Evolutionary conservation across 2,113 vertebrate species (phyloP).

Genomic region (Nannobrachium achirus): DNA sequence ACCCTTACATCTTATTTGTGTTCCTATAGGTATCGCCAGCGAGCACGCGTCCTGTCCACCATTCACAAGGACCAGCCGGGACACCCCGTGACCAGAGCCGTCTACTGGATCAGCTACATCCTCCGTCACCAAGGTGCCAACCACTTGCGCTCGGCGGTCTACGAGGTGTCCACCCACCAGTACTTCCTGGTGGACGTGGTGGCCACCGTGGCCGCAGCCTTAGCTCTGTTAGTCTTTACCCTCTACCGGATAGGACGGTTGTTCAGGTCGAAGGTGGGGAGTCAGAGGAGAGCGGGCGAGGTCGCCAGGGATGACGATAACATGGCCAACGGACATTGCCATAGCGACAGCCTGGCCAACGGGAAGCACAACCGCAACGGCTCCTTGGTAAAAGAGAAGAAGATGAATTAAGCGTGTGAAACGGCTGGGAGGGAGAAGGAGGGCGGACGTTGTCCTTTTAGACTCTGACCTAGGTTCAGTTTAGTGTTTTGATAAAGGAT

Average conservation of each 20-base stretch:
- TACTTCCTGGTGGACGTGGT: constrained; percentile 94
- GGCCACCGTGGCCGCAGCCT: constrained; percentile 75
- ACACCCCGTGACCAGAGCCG: constrained; percentile 91
- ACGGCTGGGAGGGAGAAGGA: constrained; percentile 39
- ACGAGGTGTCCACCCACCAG: constrained; percentile 89
- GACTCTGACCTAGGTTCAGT: constrained; percentile 55
- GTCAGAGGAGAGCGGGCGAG: constrained; percentile 67
- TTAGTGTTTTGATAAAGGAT: constrained; percentile 36
- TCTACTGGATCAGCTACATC: constrained; percentile 96
- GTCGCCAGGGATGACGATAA: constrained; percentile 68
- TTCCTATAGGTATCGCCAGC: constrained; percentile 84
- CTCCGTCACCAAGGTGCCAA: constrained; percentile 91
- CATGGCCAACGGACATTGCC: constrained; percentile 90
- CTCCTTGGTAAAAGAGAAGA: constrained; percentile 91
- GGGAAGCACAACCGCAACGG: constrained; percentile 93
- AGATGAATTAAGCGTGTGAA: constrained; percentile 86
- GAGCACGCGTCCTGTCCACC: constrained; percentile 86
- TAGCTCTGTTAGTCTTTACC: constrained; percentile 75
- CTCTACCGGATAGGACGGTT: constrained; percentile 76
- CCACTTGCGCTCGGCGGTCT: constrained; percentile 91
- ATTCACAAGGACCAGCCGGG: constrained; percentile 97
- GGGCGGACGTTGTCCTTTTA: constrained; percentile 47
- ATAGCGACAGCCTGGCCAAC: constrained; percentile 88
- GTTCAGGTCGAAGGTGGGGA: constrained; percentile 40
- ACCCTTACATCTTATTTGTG: background rate